Evolutionary conservation across 2,113 vertebrate species (phyloP), one percentile per base, ranked within the genome.

Genomic region (Salvator merianae): DNA sequence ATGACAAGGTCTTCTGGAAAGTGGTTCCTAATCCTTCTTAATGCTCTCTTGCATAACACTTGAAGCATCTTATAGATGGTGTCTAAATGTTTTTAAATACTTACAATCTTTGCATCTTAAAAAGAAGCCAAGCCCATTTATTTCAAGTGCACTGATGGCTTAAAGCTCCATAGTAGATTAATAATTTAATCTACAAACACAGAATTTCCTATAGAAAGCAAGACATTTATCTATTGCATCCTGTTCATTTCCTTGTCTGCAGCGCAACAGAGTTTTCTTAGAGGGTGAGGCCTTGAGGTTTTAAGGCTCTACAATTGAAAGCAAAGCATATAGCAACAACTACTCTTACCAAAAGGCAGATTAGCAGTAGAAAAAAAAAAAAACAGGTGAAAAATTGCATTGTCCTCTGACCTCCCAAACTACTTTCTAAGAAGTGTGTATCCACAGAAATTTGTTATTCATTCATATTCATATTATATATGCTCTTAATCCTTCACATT

Each of bases 361-460:
- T 40, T 18, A 63, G 12, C 38, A 28, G 72, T 59, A 32, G 20
- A 62, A 34, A 16, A 62, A 40, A 50, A 59, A 63, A 82, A 10
- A n/a, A 14, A 65, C n/a, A 8, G 2, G 2, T n/a, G 63, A 30
- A 24, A 47, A 75, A n/a, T 4, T 36, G n/a, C 63, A 32, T 34
- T 63, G 55, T 34, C 47, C 26, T 38, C 13, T 28, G 6, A 38
- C 28, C 59, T 79, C n/a, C 12, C 6, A 36, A 65, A 34, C 30
- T 38, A 13, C 0, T 14, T 18, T 73, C 34, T 8, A 22, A 53
- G n/a, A 36, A 4, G 1, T 26, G 28, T 10, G 14, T 16, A 28
- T 63, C 0, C 4, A 36, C 62, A 28, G 1, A 22, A 20, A 30
- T 13, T 1, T 14, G 34, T 0, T 7, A 14, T 62, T 40, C 78